Evolutionary conservation across 2,113 vertebrate species (phyloP).

Genomic region (Labeo rohita): DNA sequence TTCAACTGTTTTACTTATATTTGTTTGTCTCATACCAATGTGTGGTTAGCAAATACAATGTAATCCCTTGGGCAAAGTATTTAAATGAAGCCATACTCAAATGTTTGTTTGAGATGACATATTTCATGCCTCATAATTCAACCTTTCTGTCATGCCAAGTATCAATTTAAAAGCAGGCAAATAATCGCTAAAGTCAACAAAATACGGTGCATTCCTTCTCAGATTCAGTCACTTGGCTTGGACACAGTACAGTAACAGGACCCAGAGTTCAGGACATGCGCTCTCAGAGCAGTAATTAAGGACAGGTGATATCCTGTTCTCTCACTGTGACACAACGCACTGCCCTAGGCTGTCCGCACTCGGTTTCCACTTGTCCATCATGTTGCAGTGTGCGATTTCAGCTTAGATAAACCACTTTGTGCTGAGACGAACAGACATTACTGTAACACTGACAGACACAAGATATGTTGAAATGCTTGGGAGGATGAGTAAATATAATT

Average conservation of each 20-base stretch:
- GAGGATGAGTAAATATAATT: not conserved
- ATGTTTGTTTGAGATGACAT: not conserved
- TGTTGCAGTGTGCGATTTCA: constrained; percentile 47
- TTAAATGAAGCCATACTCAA: not conserved
- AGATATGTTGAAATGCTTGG: constrained; percentile 1
- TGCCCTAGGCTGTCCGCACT: not conserved
- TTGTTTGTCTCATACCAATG: not conserved
- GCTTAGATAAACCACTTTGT: constrained; percentile 18
- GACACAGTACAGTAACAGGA: constrained; percentile 11
- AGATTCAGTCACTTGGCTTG: constrained; percentile 19
- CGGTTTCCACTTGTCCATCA: constrained; percentile 44
- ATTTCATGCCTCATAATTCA: constrained; percentile 14
- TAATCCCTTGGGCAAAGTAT: not conserved
- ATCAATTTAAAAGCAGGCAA: constrained; percentile 15
- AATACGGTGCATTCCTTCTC: not conserved
- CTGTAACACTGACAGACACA: not conserved
- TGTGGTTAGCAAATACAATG: constrained; percentile 2
- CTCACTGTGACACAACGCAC: constrained; percentile 25
- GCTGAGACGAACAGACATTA: not conserved
- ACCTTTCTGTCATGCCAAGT: not conserved
- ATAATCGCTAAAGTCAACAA: constrained; percentile 31
- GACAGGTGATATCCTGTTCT: constrained; percentile 46
- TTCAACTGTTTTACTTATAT: not conserved
- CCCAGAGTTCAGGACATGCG: constrained; percentile 1
- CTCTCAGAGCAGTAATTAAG: constrained; percentile 45